Conservation (phyloP, 1,140 invertebrate genomes). For the Myzus persicae region DNA sequence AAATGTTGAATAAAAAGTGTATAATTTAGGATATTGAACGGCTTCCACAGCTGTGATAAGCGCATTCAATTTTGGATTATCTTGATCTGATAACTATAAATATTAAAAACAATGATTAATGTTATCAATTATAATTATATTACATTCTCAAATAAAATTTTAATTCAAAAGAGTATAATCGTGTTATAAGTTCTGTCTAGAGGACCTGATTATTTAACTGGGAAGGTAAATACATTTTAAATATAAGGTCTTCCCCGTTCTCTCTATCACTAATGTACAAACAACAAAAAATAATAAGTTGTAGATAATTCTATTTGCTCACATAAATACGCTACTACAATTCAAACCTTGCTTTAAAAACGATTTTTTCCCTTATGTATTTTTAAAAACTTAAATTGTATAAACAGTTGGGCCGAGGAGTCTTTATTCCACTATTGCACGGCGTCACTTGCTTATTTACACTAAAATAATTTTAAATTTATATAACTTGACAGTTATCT, state of each 20-base stretch:
- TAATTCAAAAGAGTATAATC: neutral
- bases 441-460: neutral
- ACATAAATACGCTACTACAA: neutral
- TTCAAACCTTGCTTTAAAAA: neutral
- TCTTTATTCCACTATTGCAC: neutral
- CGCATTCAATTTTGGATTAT: neutral
- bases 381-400: neutral
- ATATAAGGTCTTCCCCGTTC: neutral
- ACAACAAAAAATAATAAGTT: neutral
- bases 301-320: neutral
- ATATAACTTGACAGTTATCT: too few relatives aligned
- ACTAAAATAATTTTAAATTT: neutral
- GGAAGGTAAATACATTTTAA: neutral
- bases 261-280: neutral
- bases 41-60: neutral
- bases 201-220: neutral
- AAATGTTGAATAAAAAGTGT: neutral
- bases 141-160: slow-evolving; percentile 53
- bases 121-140: slow-evolving; percentile 62
- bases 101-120: neutral
- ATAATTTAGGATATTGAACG: neutral
- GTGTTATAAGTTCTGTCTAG: neutral
- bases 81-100: slow-evolving; percentile 24
- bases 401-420: neutral
- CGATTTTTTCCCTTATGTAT: neutral